A percentile compares a stretch with the other conserved stretches of the same genome.
Conservation (phyloP, 2,113 vertebrate genomes). For the Hippocampus comes region DNA sequence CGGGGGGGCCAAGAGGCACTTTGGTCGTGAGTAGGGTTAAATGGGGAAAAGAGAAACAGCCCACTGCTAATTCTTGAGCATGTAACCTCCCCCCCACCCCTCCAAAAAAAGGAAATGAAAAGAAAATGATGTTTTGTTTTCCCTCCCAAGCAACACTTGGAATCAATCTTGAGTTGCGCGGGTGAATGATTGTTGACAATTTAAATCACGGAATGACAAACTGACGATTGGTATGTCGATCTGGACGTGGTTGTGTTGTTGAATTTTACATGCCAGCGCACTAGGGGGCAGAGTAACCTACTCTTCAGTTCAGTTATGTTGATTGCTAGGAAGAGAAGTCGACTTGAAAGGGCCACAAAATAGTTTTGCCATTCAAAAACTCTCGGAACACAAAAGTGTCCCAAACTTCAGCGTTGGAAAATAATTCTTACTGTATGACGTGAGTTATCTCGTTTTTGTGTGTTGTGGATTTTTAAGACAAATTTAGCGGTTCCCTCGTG, state of each 20-base stretch:
- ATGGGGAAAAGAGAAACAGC: slow-evolving; percentile 21
- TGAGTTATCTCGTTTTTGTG: not conserved
- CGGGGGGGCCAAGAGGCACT: slow-evolving; percentile 12
- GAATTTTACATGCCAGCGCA: not conserved
- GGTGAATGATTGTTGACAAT: not conserved
- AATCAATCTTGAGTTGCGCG: slow-evolving; percentile 9
- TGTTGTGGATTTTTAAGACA: not conserved
- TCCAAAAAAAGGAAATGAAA: not conserved
- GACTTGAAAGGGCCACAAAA: too few species aligned
- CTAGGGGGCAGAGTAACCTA: not conserved
- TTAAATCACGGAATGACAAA: slow-evolving; percentile 7
- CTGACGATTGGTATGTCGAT: not conserved
- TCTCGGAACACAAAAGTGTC: too few species aligned
- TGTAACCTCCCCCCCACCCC: not conserved
- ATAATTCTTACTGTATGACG: too few species aligned
- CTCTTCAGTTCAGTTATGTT: too few species aligned
- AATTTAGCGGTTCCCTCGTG: not conserved
- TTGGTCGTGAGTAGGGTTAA: slow-evolving; percentile 6
- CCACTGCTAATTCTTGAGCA: slow-evolving; percentile 28
- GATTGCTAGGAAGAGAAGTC: too few species aligned
- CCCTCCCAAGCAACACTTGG: slow-evolving; percentile 6
- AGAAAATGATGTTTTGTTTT: slow-evolving; percentile 5
- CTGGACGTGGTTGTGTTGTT: slow-evolving; percentile 21
- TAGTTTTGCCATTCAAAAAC: too few species aligned
- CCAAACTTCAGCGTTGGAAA: too few species aligned